Evolutionary conservation across 2,113 vertebrate genomes (phyloP).

Genomic region (Desmodus rotundus): DNA sequence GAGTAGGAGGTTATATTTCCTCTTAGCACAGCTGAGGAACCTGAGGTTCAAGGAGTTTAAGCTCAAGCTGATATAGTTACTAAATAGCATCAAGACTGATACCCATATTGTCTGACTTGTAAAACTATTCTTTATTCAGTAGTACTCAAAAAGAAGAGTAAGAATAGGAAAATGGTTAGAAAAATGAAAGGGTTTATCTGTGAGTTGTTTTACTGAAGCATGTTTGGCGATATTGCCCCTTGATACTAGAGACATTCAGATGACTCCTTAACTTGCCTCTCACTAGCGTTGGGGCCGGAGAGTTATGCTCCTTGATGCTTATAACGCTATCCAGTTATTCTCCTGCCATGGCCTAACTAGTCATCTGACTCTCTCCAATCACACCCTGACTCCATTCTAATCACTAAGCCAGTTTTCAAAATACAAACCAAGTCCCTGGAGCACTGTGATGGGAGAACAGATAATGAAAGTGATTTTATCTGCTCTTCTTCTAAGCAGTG

Average conservation of each 20-base stretch:
- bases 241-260: not conserved
- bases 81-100: not conserved
- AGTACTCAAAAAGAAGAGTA: not conserved
- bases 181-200: not conserved
- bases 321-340: not conserved
- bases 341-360: not conserved
- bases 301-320: not conserved
- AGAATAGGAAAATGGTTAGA: not conserved
- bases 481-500: not conserved
- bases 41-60: not conserved
- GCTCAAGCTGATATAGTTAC: not conserved
- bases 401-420: not conserved
- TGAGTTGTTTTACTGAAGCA: not conserved
- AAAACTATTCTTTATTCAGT: not conserved
- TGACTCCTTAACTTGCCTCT: not conserved
- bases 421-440: not conserved
- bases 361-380: not conserved
- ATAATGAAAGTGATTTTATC: not conserved
- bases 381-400: not conserved
- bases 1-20: not conserved
- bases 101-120: not conserved
- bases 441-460: not conserved
- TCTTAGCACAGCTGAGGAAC: not conserved
- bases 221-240: not conserved
- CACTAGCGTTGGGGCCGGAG: not conserved